Evolutionary conservation across 92 coral and sea anemone species (phyloP), one percentile per base, ranked within the genome.

Genomic region (Metridium senile): DNA sequence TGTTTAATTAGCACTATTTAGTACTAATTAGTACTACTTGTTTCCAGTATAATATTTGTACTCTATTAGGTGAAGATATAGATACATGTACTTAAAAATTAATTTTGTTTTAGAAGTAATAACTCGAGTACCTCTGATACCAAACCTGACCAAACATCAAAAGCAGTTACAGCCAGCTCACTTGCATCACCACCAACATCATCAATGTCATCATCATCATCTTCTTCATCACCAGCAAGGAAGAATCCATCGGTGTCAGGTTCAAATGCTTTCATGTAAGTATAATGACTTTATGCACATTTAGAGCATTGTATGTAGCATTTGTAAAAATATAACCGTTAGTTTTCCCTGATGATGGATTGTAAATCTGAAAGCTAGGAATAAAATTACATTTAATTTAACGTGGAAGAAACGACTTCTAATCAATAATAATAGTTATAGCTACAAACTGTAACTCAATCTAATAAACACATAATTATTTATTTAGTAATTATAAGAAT

Each of bases 211-310:
- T 52, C 82, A 39, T 58, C 77, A n/a, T 29, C 81, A 32, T 54
- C 79, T 1, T 30, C 82, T 0, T 39, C 26, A 58, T 22, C 61
- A 58, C 62, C 64, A 29, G 29, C 4, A 62, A 35, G 67, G 13
- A 26, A 77, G 13, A 70, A 30, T 0, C 1, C 56, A 26, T 35
- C 79, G 39, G 39, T 79, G 16, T 63, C 78, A 59, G 93, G 93
- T 26, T 77, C 93, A 1, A 89, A 89, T 73, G 71, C 84, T 58
- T 74, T 85, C 28, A 76, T 89, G 93, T 89, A 86, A 69, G 89
- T 83, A 21, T 21, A 9, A 33, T 26, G n/a, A n/a, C n/a, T n/a
- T n/a, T n/a, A n/a, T n/a, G n/a, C n/a, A n/a, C n/a, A n/a, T n/a
- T n/a, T n/a, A n/a, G n/a, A n/a, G n/a, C n/a, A n/a, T n/a, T 45